These are phyloP conservation scores for Slavum lentiscoides DNA, from an alignment of 2,888 invertebrate genomes.

Conservation along the genomic window DNA sequence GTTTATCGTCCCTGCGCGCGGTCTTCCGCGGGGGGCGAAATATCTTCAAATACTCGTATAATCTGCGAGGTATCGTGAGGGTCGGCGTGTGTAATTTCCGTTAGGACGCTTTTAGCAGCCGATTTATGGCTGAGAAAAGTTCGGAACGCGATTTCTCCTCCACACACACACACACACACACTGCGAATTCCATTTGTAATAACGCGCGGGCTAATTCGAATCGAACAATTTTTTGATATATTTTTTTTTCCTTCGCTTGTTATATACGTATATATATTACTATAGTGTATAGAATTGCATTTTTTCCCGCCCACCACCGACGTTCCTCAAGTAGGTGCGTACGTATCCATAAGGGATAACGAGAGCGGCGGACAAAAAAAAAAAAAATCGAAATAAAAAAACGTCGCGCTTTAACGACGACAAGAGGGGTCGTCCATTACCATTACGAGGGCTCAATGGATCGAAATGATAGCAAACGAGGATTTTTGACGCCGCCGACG, in stretches of 20 bases:
- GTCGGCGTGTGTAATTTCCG: conserved; percentile 39
- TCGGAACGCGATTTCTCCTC: conserved; percentile 9
- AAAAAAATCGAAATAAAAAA: background rate
- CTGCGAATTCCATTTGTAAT: background rate
- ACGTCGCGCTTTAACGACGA: conserved; percentile 6
- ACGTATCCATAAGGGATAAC: conserved; percentile 1
- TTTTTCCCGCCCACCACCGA: background rate
- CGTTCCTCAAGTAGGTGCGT: background rate
- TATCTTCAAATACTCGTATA: conserved; percentile 43
- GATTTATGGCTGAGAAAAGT: conserved; percentile 50
- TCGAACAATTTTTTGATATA: background rate
- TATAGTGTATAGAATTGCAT: background rate
- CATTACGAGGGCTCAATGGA: conserved; percentile 45
- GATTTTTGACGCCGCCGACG: conserved; percentile 50
- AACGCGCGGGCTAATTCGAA: conserved; percentile 18
- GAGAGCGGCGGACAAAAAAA: background rate
- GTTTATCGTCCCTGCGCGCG: conserved; percentile 17
- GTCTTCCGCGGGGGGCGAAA: conserved; percentile 35
- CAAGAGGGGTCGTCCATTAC: conserved; percentile 31
- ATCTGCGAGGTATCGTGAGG: conserved; percentile 16
- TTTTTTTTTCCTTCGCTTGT: background rate
- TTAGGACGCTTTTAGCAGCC: conserved; percentile 46
- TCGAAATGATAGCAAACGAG: conserved; percentile 36
- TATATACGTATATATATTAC: too few relatives aligned
- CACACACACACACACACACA: too few relatives aligned